Percentiles rank a stretch among this genome's conserved stretches.
Evolutionary conservation across 2,113 vertebrate genomes (phyloP).

Genomic region (Clarias batrachus): DNA sequence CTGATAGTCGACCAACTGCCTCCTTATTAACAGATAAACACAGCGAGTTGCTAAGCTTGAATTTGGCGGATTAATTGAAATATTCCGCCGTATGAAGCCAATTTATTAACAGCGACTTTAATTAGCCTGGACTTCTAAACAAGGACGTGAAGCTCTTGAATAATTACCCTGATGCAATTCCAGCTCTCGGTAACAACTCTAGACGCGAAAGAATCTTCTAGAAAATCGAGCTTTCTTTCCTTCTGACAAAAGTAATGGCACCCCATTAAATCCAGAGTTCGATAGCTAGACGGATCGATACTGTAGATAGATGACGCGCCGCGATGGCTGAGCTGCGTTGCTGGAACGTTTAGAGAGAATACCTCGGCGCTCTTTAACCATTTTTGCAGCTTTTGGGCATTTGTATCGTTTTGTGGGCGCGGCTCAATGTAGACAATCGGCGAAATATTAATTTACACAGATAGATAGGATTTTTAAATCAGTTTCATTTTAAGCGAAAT

Average conservation of each 20-base stretch:
- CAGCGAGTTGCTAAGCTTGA: slow-evolving; percentile 16
- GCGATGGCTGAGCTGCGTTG: not conserved
- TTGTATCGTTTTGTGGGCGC: not conserved
- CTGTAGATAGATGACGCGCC: not conserved
- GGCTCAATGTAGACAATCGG: not conserved
- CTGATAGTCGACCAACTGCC: slow-evolving; percentile 4
- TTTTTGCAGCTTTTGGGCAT: not conserved
- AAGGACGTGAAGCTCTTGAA: not conserved
- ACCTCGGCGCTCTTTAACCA: too few relatives aligned
- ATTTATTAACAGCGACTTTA: not conserved
- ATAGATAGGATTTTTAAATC: not conserved
- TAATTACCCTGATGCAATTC: not conserved
- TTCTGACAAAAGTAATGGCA: not conserved
- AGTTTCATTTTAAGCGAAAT: not conserved
- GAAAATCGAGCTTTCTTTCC: not conserved
- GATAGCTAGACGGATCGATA: too few relatives aligned
- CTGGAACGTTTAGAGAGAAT: not conserved
- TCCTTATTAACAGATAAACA: slow-evolving; percentile 31
- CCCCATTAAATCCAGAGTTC: not conserved
- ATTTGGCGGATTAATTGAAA: slow-evolving; percentile 8
- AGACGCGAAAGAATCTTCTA: too few relatives aligned
- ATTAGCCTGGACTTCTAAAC: not conserved
- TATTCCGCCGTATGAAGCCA: not conserved
- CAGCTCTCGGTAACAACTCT: not conserved
- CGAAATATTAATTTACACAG: not conserved